These are phyloP conservation scores for Polyodon spathula DNA, from an alignment of 2,113 vertebrate species.

Conservation along the genomic window DNA sequence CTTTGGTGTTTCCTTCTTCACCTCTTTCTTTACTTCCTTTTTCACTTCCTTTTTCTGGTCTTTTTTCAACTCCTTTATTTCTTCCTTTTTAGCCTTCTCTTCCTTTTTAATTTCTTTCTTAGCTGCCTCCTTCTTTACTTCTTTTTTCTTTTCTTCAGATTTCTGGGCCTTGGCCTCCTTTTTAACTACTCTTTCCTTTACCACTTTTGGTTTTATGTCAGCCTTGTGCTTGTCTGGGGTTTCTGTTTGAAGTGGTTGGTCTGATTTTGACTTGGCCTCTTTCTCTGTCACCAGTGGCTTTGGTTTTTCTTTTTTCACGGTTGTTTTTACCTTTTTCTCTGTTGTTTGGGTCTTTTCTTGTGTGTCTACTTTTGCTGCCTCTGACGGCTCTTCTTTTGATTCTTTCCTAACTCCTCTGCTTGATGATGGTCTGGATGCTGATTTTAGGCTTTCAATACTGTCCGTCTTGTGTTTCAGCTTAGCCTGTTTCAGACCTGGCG, in stretches of 20 bases:
- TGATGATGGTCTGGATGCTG: constrained; percentile 62
- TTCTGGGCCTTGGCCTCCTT: constrained; percentile 67
- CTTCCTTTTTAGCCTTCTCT: constrained; percentile 66
- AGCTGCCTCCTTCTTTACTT: constrained; percentile 56
- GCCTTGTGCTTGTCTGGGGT: constrained; percentile 66
- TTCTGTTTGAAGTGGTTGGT: constrained; percentile 59
- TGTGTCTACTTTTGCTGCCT: constrained; percentile 54
- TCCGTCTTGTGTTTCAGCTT: constrained; percentile 83
- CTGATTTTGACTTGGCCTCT: constrained; percentile 59
- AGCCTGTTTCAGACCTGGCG: constrained; percentile 70
- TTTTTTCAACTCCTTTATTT: constrained; percentile 70
- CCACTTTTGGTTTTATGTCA: constrained; percentile 69
- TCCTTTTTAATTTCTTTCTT: constrained; percentile 58
- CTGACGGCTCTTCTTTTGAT: constrained; percentile 74
- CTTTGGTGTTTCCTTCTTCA: constrained; percentile 57
- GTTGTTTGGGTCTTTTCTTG: constrained; percentile 67
- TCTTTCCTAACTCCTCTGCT: constrained; percentile 71
- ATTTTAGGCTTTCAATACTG: constrained; percentile 86
- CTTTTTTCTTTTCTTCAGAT: constrained; percentile 76
- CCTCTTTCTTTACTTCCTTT: constrained; percentile 66
- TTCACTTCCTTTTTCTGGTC: constrained; percentile 68
- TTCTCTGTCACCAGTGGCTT: constrained; percentile 60
- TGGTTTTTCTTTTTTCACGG: constrained; percentile 68
- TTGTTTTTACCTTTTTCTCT: constrained; percentile 80
- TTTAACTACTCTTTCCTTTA: constrained; percentile 68